Conservation (phyloP, 1,140 invertebrate genomes). For the Manduca sexta region DNA sequence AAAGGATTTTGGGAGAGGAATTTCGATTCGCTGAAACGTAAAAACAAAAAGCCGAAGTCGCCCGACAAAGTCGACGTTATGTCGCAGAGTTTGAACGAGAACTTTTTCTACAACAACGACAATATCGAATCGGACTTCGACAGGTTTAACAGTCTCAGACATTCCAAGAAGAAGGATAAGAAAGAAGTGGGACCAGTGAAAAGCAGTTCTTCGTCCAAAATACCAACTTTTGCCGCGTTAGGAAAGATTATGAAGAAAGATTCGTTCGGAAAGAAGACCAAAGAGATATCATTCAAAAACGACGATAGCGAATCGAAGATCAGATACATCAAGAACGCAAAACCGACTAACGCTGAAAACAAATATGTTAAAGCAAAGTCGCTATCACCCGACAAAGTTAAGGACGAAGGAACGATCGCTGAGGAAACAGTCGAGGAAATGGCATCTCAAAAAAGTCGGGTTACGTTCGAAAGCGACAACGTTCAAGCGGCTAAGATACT, state of each 20-base stretch:
- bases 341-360: conserved; percentile 49
- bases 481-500: conserved; percentile 30
- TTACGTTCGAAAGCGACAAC: conserved; percentile 20
- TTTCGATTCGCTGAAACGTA: conserved; percentile 69
- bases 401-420: conserved; percentile 39
- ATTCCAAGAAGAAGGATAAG: conserved; percentile 62
- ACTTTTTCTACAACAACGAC: conserved; percentile 73
- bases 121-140: conserved; percentile 67
- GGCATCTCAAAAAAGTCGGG: conserved; percentile 17
- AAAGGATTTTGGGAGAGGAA: conserved; percentile 73
- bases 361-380: conserved; percentile 63
- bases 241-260: conserved; percentile 71
- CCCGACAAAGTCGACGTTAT: conserved; percentile 70
- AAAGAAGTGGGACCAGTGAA: conserved; percentile 50
- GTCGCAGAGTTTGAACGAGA: conserved; percentile 77
- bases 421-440: conserved; percentile 37
- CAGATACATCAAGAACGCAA: conserved; percentile 64
- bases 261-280: conserved; percentile 53
- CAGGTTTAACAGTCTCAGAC: conserved; percentile 61
- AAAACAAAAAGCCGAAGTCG: conserved; percentile 57
- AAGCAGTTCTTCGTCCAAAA: conserved; percentile 64
- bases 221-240: conserved; percentile 63
- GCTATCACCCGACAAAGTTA: conserved; percentile 50
- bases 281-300: conserved; percentile 39
- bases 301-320: conserved; percentile 42